Evolutionary conservation across 2,113 vertebrate genomes (phyloP).

Genomic region (Perca fluviatilis): DNA sequence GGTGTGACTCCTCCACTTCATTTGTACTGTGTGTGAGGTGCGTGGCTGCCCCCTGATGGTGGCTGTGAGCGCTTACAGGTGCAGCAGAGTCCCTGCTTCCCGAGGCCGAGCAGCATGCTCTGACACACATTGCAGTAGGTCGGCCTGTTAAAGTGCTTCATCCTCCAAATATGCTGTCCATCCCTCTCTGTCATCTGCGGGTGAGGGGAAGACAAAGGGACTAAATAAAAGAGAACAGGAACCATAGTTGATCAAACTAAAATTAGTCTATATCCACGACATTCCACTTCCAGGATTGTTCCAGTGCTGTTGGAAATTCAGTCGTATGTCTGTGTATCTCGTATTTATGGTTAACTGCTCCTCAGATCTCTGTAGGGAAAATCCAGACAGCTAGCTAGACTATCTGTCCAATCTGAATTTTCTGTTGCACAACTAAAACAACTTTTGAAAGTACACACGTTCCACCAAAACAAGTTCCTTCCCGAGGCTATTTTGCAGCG

Average conservation of each 20-base stretch:
- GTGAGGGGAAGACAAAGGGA: not conserved
- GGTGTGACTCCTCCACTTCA: not conserved
- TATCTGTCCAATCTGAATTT: too few relatives aligned
- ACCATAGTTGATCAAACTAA: not conserved
- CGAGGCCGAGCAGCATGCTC: constrained; percentile 89
- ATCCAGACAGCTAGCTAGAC: too few relatives aligned
- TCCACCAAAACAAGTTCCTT: too few relatives aligned
- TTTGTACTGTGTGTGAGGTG: not conserved
- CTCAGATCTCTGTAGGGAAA: too few relatives aligned
- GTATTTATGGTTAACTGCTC: too few relatives aligned
- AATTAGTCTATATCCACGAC: too few relatives aligned
- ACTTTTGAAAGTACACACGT: too few relatives aligned
- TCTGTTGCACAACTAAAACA: too few relatives aligned
- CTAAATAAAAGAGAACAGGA: not conserved
- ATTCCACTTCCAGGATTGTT: too few relatives aligned
- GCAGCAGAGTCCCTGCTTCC: constrained; percentile 93
- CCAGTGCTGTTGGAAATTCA: too few relatives aligned
- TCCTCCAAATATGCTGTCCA: constrained; percentile 92
- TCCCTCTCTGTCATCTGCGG: constrained; percentile 89
- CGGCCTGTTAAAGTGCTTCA: constrained; percentile 92
- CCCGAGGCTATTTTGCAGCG: too few relatives aligned
- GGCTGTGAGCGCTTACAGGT: constrained; percentile 84
- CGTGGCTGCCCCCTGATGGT: constrained; percentile 59
- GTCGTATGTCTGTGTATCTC: too few relatives aligned
- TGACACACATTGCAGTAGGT: constrained; percentile 91